Conservation (phyloP, 2,888 invertebrate species). For the Spisula subtruncata region DNA sequence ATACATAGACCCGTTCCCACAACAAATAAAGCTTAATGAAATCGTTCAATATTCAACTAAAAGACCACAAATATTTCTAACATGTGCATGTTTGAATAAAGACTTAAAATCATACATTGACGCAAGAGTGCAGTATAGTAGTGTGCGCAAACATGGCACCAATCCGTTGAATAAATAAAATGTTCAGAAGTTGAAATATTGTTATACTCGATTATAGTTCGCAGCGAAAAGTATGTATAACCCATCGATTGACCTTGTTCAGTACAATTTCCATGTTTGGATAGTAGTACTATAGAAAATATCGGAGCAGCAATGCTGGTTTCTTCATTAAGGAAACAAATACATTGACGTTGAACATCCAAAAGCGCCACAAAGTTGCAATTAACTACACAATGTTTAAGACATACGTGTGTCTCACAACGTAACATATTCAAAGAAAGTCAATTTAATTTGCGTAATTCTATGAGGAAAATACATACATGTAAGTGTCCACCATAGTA, state of each 20-base stretch:
- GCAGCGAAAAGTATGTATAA: background rate
- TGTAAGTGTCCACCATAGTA: too few species aligned
- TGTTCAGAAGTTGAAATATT: background rate
- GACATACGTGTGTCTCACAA: too few species aligned
- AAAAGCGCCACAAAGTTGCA: too few species aligned
- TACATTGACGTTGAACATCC: too few species aligned
- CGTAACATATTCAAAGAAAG: too few species aligned
- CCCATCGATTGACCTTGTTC: background rate
- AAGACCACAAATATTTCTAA: background rate
- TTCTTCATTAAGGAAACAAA: too few species aligned
- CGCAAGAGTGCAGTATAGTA: background rate
- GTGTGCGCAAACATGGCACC: background rate
- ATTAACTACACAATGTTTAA: too few species aligned
- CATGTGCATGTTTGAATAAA: background rate
- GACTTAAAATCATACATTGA: conserved; percentile 6
- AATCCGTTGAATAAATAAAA: background rate
- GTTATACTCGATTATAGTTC: background rate
- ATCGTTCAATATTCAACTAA: background rate
- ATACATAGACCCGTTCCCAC: background rate
- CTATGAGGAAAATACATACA: too few species aligned
- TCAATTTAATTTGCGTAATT: too few species aligned
- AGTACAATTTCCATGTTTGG: background rate
- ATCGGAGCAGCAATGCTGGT: too few species aligned
- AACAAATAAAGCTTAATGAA: background rate
- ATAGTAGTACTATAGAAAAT: background rate